phyloP scores from a whole-genome alignment of 2,888 invertebrate genomes.

The Malacosoma neustria region DNA sequence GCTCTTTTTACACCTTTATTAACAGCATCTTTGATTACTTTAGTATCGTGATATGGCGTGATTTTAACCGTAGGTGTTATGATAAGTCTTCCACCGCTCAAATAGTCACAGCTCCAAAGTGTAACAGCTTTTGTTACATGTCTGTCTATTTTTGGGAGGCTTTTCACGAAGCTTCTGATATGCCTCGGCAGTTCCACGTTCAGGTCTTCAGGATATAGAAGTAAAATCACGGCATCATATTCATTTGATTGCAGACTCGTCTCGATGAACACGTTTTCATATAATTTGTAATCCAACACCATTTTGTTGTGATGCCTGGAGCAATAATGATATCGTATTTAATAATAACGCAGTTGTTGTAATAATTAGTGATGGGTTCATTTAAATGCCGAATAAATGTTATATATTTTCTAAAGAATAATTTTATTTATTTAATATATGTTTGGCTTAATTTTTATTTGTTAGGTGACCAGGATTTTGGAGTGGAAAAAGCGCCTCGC shows the following conservation, averaged over 20 bases:
- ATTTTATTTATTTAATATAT: too few relatives aligned
- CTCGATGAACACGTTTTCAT: conserved; percentile 61
- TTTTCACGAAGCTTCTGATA: conserved; percentile 45
- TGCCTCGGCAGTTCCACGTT: conserved; percentile 52
- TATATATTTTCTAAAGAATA: too few relatives aligned
- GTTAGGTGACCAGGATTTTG: too few relatives aligned
- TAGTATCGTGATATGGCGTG: conserved; percentile 71
- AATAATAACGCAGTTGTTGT: neutral
- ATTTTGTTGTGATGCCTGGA: neutral
- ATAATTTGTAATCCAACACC: conserved; percentile 37
- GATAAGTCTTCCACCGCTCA: conserved; percentile 79
- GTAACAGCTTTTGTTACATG: conserved; percentile 63
- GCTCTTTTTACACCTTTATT: conserved; percentile 85
- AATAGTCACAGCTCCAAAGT: conserved; percentile 76
- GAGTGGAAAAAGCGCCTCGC: too few relatives aligned
- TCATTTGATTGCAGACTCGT: conserved; percentile 55
- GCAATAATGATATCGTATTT: neutral
- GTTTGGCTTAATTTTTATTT: too few relatives aligned
- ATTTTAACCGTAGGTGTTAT: conserved; percentile 86
- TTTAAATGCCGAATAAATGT: neutral
- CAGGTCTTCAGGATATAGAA: conserved; percentile 70
- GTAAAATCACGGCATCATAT: conserved; percentile 78
- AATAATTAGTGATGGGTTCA: neutral
- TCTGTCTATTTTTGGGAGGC: conserved; percentile 43
- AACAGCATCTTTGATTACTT: conserved; percentile 79